A percentile compares a stretch with the other conserved stretches of the same genome.
Evolutionary conservation across 2,797 vertebrate species (phyloP).

Genomic region (Limosa lapponica): DNA sequence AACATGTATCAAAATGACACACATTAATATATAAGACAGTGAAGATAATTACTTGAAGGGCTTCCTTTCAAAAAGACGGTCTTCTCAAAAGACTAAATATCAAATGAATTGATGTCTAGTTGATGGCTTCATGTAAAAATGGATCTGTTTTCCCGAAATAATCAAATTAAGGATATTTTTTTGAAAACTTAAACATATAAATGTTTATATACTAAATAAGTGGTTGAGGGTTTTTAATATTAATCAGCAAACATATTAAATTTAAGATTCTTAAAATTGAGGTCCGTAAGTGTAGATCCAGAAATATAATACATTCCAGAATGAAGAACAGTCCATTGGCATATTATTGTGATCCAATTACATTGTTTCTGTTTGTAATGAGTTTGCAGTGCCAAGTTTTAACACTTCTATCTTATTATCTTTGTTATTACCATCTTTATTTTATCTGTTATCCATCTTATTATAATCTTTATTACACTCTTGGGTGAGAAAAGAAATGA

Average conservation of each 20-base stretch:
- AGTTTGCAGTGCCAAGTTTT: background rate
- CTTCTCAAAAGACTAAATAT: background rate
- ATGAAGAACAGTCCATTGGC: background rate
- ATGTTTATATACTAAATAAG: background rate
- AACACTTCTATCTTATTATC: background rate
- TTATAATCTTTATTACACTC: background rate
- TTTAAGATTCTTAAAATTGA: background rate
- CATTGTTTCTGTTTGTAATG: background rate
- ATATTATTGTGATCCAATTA: background rate
- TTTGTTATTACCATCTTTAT: background rate
- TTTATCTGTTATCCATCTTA: background rate
- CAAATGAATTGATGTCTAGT: background rate
- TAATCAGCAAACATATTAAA: background rate
- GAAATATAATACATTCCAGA: background rate
- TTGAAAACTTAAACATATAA: fast-evolving
- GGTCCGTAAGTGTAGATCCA: background rate
- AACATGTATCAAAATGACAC: background rate
- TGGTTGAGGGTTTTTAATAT: background rate
- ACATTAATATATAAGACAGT: background rate
- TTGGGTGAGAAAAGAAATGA: background rate
- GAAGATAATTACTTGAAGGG: background rate
- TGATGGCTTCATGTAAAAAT: background rate
- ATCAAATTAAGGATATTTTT: background rate
- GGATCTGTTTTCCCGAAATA: background rate
- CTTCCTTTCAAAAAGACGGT: background rate